phyloP scores from a whole-genome alignment of 2,888 invertebrate genomes.

The Aspidiotus rigidus region DNA sequence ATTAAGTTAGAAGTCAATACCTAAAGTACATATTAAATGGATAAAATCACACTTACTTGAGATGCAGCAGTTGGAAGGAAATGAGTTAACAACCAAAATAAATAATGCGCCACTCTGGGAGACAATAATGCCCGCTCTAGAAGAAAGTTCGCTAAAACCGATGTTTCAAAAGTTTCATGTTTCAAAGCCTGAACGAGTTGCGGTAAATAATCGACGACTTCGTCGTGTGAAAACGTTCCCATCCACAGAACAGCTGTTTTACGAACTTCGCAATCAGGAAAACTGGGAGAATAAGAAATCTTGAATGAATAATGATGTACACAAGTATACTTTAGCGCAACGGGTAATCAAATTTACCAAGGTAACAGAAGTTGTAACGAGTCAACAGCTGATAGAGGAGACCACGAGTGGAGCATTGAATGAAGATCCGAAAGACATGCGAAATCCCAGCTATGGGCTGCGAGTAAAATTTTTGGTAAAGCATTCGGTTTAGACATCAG shows the following conservation, averaged over 20 bases:
- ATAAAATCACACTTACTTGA: conserved; percentile 51
- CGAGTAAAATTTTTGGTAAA: conserved; percentile 68
- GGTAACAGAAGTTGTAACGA: conserved; percentile 87
- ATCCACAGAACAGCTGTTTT: conserved; percentile 76
- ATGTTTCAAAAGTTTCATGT: conserved; percentile 83
- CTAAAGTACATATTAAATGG: background rate
- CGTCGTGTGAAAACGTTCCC: conserved; percentile 69
- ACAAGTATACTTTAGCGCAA: background rate
- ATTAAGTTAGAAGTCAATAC: background rate
- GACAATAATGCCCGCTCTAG: conserved; percentile 73
- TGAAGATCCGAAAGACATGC: conserved; percentile 78
- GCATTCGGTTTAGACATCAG: conserved; percentile 74
- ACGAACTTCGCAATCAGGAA: conserved; percentile 83
- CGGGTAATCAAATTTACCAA: conserved; percentile 52
- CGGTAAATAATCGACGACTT: conserved; percentile 82
- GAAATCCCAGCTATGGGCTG: conserved; percentile 87
- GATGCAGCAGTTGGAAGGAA: conserved; percentile 70
- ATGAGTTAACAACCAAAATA: conserved; percentile 88
- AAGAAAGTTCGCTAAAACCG: conserved; percentile 71
- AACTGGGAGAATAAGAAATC: conserved; percentile 49
- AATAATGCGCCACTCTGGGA: conserved; percentile 83
- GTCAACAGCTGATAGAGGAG: conserved; percentile 71
- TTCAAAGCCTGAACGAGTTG: conserved; percentile 86
- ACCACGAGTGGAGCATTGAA: conserved; percentile 79
- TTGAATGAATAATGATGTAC: background rate